These are phyloP conservation scores for Tachina fera DNA, from an alignment of 2,888 invertebrate genomes.

Conservation along the genomic window DNA sequence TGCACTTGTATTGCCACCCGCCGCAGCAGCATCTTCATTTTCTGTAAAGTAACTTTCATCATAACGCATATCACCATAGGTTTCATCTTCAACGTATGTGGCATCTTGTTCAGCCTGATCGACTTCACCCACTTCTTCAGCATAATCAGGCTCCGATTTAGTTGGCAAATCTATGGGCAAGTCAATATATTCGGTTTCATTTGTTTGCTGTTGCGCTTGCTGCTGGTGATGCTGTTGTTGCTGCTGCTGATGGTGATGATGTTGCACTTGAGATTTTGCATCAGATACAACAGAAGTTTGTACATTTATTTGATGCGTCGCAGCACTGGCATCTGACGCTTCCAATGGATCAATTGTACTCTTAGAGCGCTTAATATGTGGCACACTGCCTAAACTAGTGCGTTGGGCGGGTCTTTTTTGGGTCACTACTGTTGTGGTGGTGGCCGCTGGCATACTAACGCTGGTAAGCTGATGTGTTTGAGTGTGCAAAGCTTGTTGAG, in stretches of 20 bases:
- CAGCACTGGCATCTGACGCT: slow-evolving; percentile 83
- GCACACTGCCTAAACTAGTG: slow-evolving; percentile 76
- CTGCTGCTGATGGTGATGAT: slow-evolving; percentile 53
- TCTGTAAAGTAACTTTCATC: slow-evolving; percentile 83
- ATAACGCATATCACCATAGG: slow-evolving; percentile 86
- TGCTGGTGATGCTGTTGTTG: slow-evolving; percentile 67
- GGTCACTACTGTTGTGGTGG: slow-evolving; percentile 78
- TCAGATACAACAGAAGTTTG: slow-evolving; percentile 84
- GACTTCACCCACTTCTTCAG: slow-evolving; percentile 86
- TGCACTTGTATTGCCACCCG: slow-evolving; percentile 66
- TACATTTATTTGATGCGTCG: slow-evolving; percentile 82
- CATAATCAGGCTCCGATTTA: slow-evolving; percentile 88
- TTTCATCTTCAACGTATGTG: slow-evolving; percentile 87
- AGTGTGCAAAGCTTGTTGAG: slow-evolving; percentile 68
- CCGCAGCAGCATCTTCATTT: slow-evolving; percentile 80
- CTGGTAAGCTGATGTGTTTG: slow-evolving; percentile 71
- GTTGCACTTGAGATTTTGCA: slow-evolving; percentile 51
- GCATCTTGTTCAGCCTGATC: slow-evolving; percentile 86
- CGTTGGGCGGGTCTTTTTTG: slow-evolving; percentile 82
- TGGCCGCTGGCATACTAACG: slow-evolving; percentile 66
- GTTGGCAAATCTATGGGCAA: slow-evolving; percentile 85
- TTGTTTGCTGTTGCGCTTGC: slow-evolving; percentile 75
- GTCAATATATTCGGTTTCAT: slow-evolving; percentile 83
- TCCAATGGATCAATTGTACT: slow-evolving; percentile 85
- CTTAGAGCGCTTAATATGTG: slow-evolving; percentile 80